Evolutionary conservation across 2,113 vertebrate species (phyloP), one percentile per base, ranked within the genome.

Genomic region (Pseudopipra pipra): DNA sequence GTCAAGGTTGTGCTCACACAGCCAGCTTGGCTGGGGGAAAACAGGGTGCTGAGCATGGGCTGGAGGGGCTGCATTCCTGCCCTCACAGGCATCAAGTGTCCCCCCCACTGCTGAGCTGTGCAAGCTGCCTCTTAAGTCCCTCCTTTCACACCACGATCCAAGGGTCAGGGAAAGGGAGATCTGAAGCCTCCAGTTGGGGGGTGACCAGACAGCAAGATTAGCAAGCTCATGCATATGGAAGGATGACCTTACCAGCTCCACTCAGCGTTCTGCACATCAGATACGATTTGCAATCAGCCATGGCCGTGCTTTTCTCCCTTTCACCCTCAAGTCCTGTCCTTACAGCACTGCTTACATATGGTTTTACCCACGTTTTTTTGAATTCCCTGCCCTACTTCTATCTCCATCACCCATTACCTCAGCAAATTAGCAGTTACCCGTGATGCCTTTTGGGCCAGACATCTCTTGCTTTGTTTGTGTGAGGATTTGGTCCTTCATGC

Each of bases 221-320:
- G 76, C 65, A 56, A 81, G 66, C 83, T 95, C 94, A 95, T 95
- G 19, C 94, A 94, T 96, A 95, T 95, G 95, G 95, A 97, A 92
- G 89, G 86, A 33, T 95, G 96, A 96, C 91, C 95, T 95, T 95
- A 89, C 61, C 56, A 65, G 84, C 86, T 92, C 76, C 31, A 11
- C 73, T 89, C 91, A 72, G 91, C 8, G 0, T 11, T 95, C 91
- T 95, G 89, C 86, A 87, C 91, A 87, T 92, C 93, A 54, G 65
- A 95, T 93, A 25, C 9, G 65, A 96, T 81, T 65, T 95, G 93
- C 93, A 95, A 37, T 94, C 94, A 95, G 71, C 87, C 93, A 89
- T 55, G 62, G 77, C 66, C 74, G 3, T 18, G 58, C 62, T 91
- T 82, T 59, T 73, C 87, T 95, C 73, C 35, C 44, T 87, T 95